A percentile compares a stretch with the other conserved stretches of the same genome.
Conservation (phyloP, 1,140 invertebrate species). For the Dreissena rostriformis region DNA sequence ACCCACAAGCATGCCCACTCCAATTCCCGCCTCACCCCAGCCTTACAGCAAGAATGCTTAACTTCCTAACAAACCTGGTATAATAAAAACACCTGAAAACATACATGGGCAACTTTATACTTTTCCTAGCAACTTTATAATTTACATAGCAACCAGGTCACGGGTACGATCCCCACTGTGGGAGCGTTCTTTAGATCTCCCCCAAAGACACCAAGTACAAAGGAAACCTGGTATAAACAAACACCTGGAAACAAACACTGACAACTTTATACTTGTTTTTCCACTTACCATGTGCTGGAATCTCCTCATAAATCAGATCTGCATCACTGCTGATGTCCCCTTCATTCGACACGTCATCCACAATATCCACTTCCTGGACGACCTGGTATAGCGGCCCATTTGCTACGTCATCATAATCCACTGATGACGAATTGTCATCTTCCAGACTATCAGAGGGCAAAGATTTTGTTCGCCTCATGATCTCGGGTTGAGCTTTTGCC, state of each 20-base stretch:
- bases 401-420: conserved; percentile 23
- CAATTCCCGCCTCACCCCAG: too few species aligned
- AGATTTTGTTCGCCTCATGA: conserved; percentile 36
- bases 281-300: conserved; percentile 18
- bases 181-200: too few species aligned
- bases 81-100: too few species aligned
- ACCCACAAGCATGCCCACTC: too few species aligned
- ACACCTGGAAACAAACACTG: too few species aligned
- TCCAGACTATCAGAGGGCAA: conserved; percentile 31
- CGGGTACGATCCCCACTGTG: too few species aligned
- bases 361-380: not conserved
- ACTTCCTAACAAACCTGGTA: not conserved
- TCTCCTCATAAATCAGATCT: conserved; percentile 53
- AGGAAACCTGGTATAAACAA: conserved; percentile 1
- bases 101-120: too few species aligned
- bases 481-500: conserved; percentile 31
- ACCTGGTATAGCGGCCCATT: conserved; percentile 1
- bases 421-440: conserved; percentile 24
- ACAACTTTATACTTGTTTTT: not conserved
- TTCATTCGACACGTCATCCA: conserved; percentile 51
- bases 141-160: too few species aligned
- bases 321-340: conserved; percentile 57
- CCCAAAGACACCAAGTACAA: too few species aligned
- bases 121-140: too few species aligned
- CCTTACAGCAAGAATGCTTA: too few species aligned